Percentiles rank a stretch among this genome's conserved stretches.
Evolutionary conservation across 2,797 vertebrate genomes (phyloP).

Genomic region (Sebastes baramenuke): DNA sequence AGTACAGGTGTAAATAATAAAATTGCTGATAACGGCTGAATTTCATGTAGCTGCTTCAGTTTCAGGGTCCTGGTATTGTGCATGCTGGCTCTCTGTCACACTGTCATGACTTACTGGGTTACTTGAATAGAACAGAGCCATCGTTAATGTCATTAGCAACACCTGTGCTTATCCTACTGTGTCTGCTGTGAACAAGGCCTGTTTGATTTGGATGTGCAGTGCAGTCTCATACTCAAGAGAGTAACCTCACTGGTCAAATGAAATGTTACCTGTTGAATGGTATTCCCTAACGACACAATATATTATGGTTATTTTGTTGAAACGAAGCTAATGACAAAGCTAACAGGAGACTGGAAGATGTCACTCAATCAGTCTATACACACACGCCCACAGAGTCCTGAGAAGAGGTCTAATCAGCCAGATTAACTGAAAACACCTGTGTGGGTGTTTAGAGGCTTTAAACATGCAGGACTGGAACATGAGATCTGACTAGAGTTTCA

Average conservation of each 20-base stretch:
- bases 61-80: no score
- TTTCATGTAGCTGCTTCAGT: background rate
- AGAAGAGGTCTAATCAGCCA: no score
- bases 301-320: background rate
- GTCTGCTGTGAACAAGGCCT: background rate
- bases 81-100: background rate
- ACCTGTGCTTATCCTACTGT: background rate
- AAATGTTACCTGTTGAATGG: background rate
- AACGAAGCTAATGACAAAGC: no score
- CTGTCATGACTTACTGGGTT: background rate
- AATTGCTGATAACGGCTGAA: no score
- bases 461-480: background rate
- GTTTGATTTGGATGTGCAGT: background rate
- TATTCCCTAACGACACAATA: background rate
- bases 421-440: no score
- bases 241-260: background rate
- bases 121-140: background rate
- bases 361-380: no score
- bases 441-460: no score
- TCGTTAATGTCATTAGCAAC: background rate
- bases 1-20: background rate
- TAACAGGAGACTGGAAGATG: no score
- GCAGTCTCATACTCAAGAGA: background rate
- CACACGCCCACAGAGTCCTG: no score
- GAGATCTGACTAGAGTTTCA: background rate